Conservation (phyloP, 2,888 invertebrate genomes). For the Galerucella pusilla region DNA sequence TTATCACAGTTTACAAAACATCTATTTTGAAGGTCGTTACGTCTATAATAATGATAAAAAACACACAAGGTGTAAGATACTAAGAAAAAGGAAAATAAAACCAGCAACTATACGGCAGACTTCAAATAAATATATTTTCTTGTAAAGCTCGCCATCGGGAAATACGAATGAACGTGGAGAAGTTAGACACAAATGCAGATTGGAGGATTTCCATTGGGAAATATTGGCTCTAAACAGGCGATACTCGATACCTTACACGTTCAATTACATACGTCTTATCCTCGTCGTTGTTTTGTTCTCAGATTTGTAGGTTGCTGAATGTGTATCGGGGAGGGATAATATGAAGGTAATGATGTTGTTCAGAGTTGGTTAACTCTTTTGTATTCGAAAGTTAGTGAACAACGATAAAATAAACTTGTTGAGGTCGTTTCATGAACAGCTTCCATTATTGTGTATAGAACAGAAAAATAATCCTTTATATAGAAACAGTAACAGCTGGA, state of each 20-base stretch:
- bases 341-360: background rate
- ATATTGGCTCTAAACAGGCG: conserved; percentile 51
- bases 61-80: background rate
- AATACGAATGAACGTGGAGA: conserved; percentile 60
- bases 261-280: conserved; percentile 37
- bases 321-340: background rate
- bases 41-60: background rate
- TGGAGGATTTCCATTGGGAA: conserved; percentile 57
- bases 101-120: background rate
- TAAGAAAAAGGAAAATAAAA: background rate
- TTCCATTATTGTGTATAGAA: too few species aligned
- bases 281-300: conserved; percentile 28
- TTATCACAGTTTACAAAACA: background rate
- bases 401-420: too few species aligned
- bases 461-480: too few species aligned
- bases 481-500: too few species aligned
- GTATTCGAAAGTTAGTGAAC: background rate
- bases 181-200: conserved; percentile 58
- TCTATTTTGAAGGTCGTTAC: background rate
- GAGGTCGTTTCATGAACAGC: too few species aligned
- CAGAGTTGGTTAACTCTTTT: background rate
- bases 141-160: conserved; percentile 53
- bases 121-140: conserved; percentile 27
- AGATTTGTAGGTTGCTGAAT: conserved; percentile 22
- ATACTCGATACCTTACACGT: conserved; percentile 39